Conservation (phyloP, 2,113 vertebrate species). For the Paracanthobrama guichenoti region DNA sequence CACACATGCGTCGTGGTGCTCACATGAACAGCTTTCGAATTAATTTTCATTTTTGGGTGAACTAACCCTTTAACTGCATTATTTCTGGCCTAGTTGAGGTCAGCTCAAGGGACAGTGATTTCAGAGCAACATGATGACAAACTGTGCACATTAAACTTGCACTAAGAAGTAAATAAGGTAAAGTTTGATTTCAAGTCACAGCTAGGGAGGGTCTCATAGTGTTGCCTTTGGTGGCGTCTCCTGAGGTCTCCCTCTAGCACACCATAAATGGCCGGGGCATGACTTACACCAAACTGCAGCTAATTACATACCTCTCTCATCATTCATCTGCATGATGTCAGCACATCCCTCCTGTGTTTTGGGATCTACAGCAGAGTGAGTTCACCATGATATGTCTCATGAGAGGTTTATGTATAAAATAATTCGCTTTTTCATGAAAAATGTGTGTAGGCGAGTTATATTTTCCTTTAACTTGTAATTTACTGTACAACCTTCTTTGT, state of each 20-base stretch:
- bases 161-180: background rate
- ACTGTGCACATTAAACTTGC: background rate
- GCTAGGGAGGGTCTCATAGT: background rate
- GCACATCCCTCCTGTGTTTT: background rate
- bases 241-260: background rate
- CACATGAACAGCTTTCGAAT: no score
- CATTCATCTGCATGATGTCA: constrained; percentile 28
- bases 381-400: constrained; percentile 6
- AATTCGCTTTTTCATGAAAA: background rate
- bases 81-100: background rate
- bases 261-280: constrained; percentile 15
- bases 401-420: constrained; percentile 22
- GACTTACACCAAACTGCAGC: background rate
- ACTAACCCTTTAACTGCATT: no score
- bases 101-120: background rate
- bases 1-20: no score
- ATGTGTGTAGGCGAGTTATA: background rate
- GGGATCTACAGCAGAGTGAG: constrained; percentile 27
- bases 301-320: constrained; percentile 35
- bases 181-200: background rate
- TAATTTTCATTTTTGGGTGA: no score
- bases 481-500: background rate
- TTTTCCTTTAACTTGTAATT: background rate
- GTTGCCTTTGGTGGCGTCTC: background rate
- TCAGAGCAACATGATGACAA: background rate